A percentile compares a stretch with the other conserved stretches of the same genome.
phyloP scores from a whole-genome alignment of 2,888 invertebrate species.

The Onchidella celtica region DNA sequence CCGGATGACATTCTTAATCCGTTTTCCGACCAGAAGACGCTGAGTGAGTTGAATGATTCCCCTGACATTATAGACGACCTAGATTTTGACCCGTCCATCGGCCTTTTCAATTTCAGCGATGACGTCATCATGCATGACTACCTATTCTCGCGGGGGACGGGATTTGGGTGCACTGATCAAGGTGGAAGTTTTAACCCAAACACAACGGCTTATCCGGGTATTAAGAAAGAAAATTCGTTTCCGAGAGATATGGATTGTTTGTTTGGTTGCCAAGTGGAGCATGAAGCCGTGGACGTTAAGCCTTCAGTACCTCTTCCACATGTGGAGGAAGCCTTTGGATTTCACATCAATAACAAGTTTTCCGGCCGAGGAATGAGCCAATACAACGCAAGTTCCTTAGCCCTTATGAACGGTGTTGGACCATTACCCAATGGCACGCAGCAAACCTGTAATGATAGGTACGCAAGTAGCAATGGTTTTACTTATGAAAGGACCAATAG shows the following conservation, averaged over 20 bases:
- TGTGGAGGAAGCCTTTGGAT: constrained; percentile 19
- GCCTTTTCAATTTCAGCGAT: constrained; percentile 67
- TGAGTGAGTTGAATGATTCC: constrained; percentile 24
- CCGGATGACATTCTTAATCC: constrained; percentile 25
- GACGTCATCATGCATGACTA: constrained; percentile 75
- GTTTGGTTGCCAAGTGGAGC: neutral
- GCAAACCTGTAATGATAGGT: neutral
- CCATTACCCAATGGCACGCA: neutral
- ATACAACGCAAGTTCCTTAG: neutral
- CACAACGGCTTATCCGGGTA: too few relatives aligned
- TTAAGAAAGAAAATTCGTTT: neutral
- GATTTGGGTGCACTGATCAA: neutral
- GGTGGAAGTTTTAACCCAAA: too few relatives aligned
- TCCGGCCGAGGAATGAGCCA: neutral
- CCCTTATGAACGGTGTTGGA: neutral
- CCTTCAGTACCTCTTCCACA: neutral
- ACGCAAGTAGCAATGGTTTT: neutral
- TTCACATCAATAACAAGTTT: neutral
- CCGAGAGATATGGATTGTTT: neutral
- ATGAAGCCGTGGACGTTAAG: neutral
- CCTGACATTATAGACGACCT: constrained; percentile 23
- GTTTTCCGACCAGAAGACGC: constrained; percentile 35
- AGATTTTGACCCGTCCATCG: constrained; percentile 58
- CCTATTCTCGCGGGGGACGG: constrained; percentile 70
- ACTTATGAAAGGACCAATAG: neutral